Evolutionary conservation across 2,113 vertebrate species (phyloP), one percentile per base, ranked within the genome.

Genomic region (Cheilinus undulatus): DNA sequence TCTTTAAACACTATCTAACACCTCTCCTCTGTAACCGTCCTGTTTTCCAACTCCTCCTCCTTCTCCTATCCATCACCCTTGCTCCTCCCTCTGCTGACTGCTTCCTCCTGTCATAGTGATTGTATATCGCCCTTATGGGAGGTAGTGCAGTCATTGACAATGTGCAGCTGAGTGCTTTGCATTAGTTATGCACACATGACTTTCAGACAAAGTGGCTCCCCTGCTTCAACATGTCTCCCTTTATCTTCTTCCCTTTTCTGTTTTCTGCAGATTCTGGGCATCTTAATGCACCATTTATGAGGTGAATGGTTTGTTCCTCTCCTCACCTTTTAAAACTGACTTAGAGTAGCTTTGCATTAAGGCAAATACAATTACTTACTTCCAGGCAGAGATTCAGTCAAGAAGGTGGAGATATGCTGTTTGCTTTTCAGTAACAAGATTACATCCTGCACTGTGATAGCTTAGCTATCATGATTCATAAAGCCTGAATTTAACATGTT

Each of bases 91-190:
- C 49, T 51, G 50, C 79, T 59, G 49, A 11, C 64, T 59, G 28
- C 48, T 42, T 42, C 40, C 40, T 42, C 40, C 64, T 66, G 34
- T 82, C 80, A 75, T 26, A 43, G 10, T 59, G 59, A 74, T 84
- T 69, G 64, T 75, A 40, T 77, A 80, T 82, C 66, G 73, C 69
- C 40, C 71, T 71, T 71, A 73, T 59, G 86, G 82, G 82, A 85
- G 60, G 14, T 27, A 59, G 61, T 54, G 71, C 49, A 86, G 43
- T 70, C 65, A 59, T 14, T 69, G 73, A 53, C 34, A 54, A 53
- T 57, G 70, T 87, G 87, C 52, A 59, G 78, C 73, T 78, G 67
- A 85, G 77, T 81, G 84, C 73, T 81, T 54, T 46, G 32, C 71
- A 74, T 90, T 80, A 78, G 59, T 66, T 75, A 72, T 62, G 68